Evolutionary conservation across 1,140 invertebrate species (phyloP), one percentile per base, ranked within the genome.

Genomic region (Drosophila ironensis): DNA sequence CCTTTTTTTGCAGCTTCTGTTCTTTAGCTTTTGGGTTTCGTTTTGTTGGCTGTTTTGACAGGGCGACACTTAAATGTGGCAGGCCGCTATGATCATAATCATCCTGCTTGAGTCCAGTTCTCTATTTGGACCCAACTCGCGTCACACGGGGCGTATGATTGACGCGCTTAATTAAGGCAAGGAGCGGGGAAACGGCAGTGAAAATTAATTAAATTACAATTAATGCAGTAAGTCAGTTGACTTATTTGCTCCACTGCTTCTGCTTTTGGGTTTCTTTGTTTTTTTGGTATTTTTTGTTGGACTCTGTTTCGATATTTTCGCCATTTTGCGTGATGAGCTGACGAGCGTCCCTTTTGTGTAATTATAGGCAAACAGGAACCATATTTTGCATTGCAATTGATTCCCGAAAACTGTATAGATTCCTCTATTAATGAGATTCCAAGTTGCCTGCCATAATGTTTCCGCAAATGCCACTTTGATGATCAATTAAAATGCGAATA

Each of bases 131-230:
- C 41, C 35, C 50, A 24, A n/a, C 35, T 61, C 17, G 3, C 12
- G 52, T 46, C 66, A 53, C 72, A 80, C 77, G 44, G 72, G 77
- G 72, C 77, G 76, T 84, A 81, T 81, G 76, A 81, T 84, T 77
- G 76, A 81, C 67, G 61, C 56, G 61, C 54, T 64, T 77, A 81
- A 81, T 81, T 82, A 84, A 77, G 66, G 71, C 54, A 50, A 37
- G 12, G 17, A 14, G 35, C 40, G 42, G 68, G 44, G 19, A 30
- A 45, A n/a, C n/a, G n/a, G n/a, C 12, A 66, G 57, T 50, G 40
- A 75, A 82, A 77, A 76, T 81, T 81, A 81, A 81, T 84, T 76
- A 68, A 81, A 81, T 82, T 84, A 72, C 76, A 81, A 81, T 84
- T 81, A 61, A 80, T 80, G 76, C 75, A 75, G 66, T 54, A 33